These are phyloP conservation scores for Ursus arctos DNA, from an alignment of 2,113 vertebrate genomes.

Conservation along the genomic window DNA sequence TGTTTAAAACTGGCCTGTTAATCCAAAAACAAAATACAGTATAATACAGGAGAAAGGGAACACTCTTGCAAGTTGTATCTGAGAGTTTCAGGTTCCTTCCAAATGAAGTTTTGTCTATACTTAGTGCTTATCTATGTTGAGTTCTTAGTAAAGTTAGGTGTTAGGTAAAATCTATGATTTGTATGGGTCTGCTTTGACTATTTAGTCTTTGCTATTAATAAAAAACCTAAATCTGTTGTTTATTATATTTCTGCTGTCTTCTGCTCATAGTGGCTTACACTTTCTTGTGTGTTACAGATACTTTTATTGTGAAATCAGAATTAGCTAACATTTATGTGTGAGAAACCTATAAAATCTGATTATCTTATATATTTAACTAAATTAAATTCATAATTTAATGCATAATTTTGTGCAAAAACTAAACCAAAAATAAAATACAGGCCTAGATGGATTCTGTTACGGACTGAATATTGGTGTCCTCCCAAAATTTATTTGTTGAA, in stretches of 20 bases:
- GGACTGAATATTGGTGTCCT: too few relatives aligned
- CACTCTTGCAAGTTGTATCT: not conserved
- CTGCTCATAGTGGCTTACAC: not conserved
- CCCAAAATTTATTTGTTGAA: not conserved
- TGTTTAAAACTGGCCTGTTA: not conserved
- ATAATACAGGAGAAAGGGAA: not conserved
- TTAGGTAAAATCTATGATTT: not conserved
- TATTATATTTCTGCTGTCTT: not conserved
- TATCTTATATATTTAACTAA: not conserved
- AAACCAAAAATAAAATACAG: not conserved
- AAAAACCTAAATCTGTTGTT: not conserved
- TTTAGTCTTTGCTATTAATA: not conserved
- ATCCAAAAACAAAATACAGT: not conserved
- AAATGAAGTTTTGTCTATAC: not conserved
- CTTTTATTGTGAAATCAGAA: conserved; percentile 10
- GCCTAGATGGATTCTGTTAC: not conserved
- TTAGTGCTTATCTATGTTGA: not conserved
- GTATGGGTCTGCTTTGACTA: not conserved
- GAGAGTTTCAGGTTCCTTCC: not conserved
- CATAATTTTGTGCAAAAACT: not conserved
- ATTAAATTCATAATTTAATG: not conserved
- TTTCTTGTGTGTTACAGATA: not conserved
- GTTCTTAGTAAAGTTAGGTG: not conserved
- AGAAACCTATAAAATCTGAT: not conserved
- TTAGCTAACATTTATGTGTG: not conserved